Evolutionary conservation across 2,113 vertebrate species (phyloP), one percentile per base, ranked within the genome.

Genomic region (Aviceda subcristata): DNA sequence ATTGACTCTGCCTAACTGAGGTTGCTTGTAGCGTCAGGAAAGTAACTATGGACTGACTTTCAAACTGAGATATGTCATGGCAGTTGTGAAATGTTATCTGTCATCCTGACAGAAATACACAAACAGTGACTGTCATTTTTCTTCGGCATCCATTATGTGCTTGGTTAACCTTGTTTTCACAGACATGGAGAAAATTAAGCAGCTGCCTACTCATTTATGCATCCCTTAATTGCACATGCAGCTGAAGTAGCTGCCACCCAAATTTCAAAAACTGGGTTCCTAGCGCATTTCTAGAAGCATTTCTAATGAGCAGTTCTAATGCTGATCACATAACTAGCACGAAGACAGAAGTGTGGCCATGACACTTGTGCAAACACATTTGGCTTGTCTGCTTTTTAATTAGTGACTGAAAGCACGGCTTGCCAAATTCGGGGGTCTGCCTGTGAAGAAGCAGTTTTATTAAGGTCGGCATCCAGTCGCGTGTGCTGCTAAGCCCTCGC

Each of bases 341-440:
- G 83, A 90, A 62, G 94, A 59, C 89, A 89, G 80, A 71, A 96
- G 90, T 72, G 79, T 78, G 94, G 36, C 90, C 56, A 38, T 15
- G 77, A 41, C 64, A 53, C 60, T 94, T n/a, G 45, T n/a, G 68
- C 86, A 81, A 97, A 88, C 51, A 22, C 55, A 0, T 71, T 92
- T 87, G 91, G 60, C 56, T 51, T 1, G 0, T 38, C 30, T 22
- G 41, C 56, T 68, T 68, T 81, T 94, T 79, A 91, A 87, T 91
- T 75, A 81, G 73, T 0, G 13, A 38, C 73, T 71, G 60, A 30
- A 21, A 71, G 59, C 41, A 1, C 0, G 1, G 32, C 63, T 77
- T 84, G 91, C 86, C 94, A 91, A 32, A 39, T 51, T 36, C 39
- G 16, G 83, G 51, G 77, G 23, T 14, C 50, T 75, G 75, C 77